Base-by-base conservation (phyloP, 2,888 invertebrate genomes). In the Latrodectus hesperus region DNA sequence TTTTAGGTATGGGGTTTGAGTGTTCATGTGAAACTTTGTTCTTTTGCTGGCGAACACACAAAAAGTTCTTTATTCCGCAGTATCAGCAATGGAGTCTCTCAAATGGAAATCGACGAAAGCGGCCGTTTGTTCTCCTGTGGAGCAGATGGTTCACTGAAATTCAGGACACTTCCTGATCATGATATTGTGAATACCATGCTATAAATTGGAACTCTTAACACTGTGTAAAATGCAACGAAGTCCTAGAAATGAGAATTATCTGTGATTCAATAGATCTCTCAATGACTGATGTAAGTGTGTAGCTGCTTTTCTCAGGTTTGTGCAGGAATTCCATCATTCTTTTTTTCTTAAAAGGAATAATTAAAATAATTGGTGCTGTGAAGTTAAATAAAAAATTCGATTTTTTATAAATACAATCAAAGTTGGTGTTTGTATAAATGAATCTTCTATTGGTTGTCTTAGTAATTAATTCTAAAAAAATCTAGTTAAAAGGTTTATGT, bases 61-160 rank as follows among this genome's bases (percentile, higher is more conserved):
- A 95, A 96, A 90, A 97, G 98, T 90, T 97, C 98, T 89, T 98
- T 99, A 94, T 98, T 99, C 94, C 97, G 98, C 92, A 98, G 98
- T 92, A 98, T 98, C 91, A 98, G 98, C 55, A 97, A 98, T 93
- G 98, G 98, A 55, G 99, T 99, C 68, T 98, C 98, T 73, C 99
- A 99, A 93, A 94, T 99, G 90, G 96, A 96, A 92, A 95, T 99
- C 89, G 99, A 99, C 92, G 95, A 96, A 70, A 95, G 95, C 89
- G 96, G 96, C 51, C 95, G 99, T 74, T 93, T 99, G 91, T 99
- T 98, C 93, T 99, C 99, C 9, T 99, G 99, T 93, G 99, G 99
- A 82, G 98, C 98, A 75, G 99, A 99, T 94, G 99, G 99, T 91
- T 98, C 99, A 76, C 97, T 99, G 96, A 99, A 99, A 94, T 97